These are phyloP conservation scores for Maccullochella peelii DNA, from an alignment of 2,113 vertebrate genomes.

Conservation along the genomic window DNA sequence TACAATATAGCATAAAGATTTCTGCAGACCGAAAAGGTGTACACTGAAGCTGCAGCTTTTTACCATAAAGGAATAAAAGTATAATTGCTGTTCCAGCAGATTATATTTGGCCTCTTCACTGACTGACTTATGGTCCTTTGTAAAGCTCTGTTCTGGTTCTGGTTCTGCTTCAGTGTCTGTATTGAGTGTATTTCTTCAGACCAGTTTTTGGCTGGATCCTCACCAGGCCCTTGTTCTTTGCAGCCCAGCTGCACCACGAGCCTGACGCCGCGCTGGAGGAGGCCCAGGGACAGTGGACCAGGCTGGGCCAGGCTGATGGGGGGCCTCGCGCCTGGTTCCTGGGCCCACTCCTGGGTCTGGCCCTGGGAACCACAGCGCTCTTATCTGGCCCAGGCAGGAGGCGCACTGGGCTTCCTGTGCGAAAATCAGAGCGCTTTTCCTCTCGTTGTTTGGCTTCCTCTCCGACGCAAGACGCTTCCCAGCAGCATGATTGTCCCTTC, in stretches of 20 bases:
- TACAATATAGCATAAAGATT: neutral
- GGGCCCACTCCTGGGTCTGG: constrained; percentile 89
- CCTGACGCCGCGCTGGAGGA: constrained; percentile 84
- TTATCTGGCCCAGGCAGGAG: constrained; percentile 99
- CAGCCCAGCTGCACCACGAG: constrained; percentile 80
- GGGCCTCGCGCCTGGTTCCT: constrained; percentile 84
- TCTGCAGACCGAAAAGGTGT: neutral
- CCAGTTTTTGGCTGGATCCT: constrained; percentile 81
- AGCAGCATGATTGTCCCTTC: constrained; percentile 99
- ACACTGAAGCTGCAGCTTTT: neutral
- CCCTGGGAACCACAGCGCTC: constrained; percentile 95
- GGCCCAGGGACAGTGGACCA: constrained; percentile 88
- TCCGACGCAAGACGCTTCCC: constrained; percentile 97
- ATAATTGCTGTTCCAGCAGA: constrained; percentile 39
- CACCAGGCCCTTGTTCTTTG: constrained; percentile 85
- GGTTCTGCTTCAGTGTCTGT: constrained; percentile 62
- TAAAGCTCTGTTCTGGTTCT: constrained; percentile 75
- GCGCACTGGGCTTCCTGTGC: constrained; percentile 97
- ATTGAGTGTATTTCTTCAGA: constrained; percentile 70
- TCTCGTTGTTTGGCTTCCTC: constrained; percentile 99
- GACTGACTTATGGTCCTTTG: constrained; percentile 37
- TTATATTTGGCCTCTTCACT: constrained; percentile 51
- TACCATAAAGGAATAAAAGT: neutral
- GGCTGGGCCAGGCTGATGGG: constrained; percentile 86
- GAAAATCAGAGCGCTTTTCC: constrained; percentile 99